These are phyloP conservation scores for Sparidentex hasta DNA, from an alignment of 2,797 vertebrate genomes.

Conservation along the genomic window DNA sequence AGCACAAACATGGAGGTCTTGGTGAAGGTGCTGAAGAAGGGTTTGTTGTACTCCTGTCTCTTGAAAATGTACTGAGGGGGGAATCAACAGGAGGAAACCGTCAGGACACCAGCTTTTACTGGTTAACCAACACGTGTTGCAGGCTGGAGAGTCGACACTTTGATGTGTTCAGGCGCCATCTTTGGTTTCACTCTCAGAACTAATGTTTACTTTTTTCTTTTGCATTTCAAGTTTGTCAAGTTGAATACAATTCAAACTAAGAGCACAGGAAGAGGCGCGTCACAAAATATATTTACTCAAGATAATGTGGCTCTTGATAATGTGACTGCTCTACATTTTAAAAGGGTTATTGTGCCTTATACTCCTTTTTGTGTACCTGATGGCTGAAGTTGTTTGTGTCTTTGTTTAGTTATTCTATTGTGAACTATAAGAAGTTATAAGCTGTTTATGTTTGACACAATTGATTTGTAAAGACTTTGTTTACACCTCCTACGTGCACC, in stretches of 20 bases:
- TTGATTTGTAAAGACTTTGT: not conserved
- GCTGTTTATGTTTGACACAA: not conserved
- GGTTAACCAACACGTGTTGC: not conserved
- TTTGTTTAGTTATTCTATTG: not conserved
- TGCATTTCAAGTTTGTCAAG: slow-evolving; percentile 25
- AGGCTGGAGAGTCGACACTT: not conserved
- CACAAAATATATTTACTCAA: not conserved
- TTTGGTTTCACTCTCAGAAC: not conserved
- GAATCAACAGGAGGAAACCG: slow-evolving; percentile 5
- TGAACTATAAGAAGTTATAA: not conserved
- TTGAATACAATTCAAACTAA: not conserved
- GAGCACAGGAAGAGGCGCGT: not conserved
- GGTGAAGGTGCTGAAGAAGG: slow-evolving; percentile 98
- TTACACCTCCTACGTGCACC: too few species aligned
- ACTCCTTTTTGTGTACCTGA: not conserved
- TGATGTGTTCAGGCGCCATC: not conserved
- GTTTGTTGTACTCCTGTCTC: slow-evolving; percentile 94
- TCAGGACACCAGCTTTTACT: slow-evolving; percentile 4
- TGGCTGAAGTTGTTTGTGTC: not conserved
- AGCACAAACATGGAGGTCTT: slow-evolving; percentile 98
- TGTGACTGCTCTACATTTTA: not conserved
- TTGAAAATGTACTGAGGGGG: slow-evolving; percentile 92
- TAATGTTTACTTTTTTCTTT: not conserved
- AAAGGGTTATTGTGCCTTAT: not conserved
- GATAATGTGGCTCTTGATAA: not conserved